phyloP scores from a whole-genome alignment of 2,888 invertebrate genomes.

The Parnassius orleans region DNA sequence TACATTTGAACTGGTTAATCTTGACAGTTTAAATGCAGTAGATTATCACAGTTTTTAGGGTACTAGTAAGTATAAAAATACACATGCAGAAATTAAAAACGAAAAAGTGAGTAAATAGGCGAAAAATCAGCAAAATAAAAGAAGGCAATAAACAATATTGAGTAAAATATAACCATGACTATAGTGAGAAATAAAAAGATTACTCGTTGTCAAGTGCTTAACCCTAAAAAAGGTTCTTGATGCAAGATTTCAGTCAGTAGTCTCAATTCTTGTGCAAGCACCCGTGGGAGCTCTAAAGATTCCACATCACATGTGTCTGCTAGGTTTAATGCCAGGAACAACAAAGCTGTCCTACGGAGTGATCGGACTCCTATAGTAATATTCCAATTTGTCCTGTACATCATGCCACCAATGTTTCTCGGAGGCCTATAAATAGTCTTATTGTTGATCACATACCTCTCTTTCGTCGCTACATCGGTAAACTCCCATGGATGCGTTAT shows the following conservation, averaged over 20 bases:
- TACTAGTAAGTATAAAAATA: slow-evolving; percentile 1
- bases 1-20: too few species aligned
- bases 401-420: slow-evolving; percentile 48
- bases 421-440: slow-evolving; percentile 71
- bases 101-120: slow-evolving; percentile 18
- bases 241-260: slow-evolving; percentile 35
- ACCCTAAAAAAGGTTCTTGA: slow-evolving; percentile 8
- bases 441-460: slow-evolving; percentile 81
- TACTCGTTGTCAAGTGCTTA: slow-evolving; percentile 30
- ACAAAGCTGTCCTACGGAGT: slow-evolving; percentile 66
- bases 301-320: slow-evolving; percentile 48
- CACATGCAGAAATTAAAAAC: neutral
- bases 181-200: slow-evolving; percentile 25
- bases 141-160: slow-evolving; percentile 20
- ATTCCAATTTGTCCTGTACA: slow-evolving; percentile 65
- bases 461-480: slow-evolving; percentile 84
- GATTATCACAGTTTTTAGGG: slow-evolving; percentile 6
- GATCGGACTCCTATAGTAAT: slow-evolving; percentile 77
- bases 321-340: slow-evolving; percentile 64
- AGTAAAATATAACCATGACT: slow-evolving; percentile 31
- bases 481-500: slow-evolving; percentile 93
- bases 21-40: neutral
- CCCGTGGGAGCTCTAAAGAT: slow-evolving; percentile 62
- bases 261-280: slow-evolving; percentile 59
- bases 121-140: slow-evolving; percentile 15